phyloP scores from a whole-genome alignment of 2,888 invertebrate species.

The Phlogophora meticulosa region DNA sequence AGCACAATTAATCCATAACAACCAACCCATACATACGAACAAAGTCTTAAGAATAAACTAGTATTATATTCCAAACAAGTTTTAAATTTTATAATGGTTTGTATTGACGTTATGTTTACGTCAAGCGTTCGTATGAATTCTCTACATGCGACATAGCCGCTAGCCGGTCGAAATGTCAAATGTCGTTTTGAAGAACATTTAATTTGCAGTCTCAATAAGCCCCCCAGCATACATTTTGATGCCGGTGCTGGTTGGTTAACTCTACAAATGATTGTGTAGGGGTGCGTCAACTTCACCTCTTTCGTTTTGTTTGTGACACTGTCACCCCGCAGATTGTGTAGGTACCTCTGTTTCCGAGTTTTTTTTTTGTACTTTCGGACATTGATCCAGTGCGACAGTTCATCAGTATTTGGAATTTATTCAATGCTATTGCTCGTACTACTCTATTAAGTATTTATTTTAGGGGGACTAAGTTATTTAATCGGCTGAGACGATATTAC shows the following conservation, averaged over 20 bases:
- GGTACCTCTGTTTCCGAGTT: background rate
- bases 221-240: slow-evolving; percentile 9
- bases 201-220: slow-evolving; percentile 25
- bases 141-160: background rate
- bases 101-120: no score
- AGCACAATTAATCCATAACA: no score
- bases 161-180: background rate
- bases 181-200: slow-evolving; percentile 25
- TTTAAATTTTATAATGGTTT: no score
- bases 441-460: background rate
- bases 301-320: slow-evolving; percentile 23
- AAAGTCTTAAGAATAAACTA: no score
- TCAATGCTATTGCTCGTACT: background rate
- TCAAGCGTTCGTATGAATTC: background rate
- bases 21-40: no score
- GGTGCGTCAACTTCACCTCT: slow-evolving; percentile 36
- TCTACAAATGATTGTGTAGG: slow-evolving; percentile 34
- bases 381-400: background rate
- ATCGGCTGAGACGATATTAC: background rate
- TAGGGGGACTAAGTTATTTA: background rate
- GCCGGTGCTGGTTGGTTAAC: slow-evolving; percentile 44
- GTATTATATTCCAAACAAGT: no score
- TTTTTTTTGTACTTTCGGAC: background rate
- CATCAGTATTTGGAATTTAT: background rate
- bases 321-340: background rate